Evolutionary conservation across 2,888 invertebrate genomes (phyloP), one percentile per base, ranked within the genome.

Genomic region (Cephalotes varians): DNA sequence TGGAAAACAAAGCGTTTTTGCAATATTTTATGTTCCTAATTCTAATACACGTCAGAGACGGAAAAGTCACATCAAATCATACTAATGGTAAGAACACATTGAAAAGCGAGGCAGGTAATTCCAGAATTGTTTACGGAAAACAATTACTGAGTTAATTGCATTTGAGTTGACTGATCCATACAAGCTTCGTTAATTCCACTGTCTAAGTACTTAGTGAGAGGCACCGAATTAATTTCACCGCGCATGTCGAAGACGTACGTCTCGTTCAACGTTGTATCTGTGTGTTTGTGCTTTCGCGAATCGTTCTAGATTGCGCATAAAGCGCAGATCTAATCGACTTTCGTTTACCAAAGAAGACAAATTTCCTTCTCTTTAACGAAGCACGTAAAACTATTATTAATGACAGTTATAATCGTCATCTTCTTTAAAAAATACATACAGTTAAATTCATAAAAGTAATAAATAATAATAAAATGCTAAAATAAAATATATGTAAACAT

Each of bases 111-210:
- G 21, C 18, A 54, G 47, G 34, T 65, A 67, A 76, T 67, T 67
- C 44, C 40, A 40, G 65, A 28, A 72, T 74, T 82, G 79, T 82
- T 82, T 82, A 64, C 72, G 25, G 56, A 71, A 82, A 86, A 84
- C 85, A 84, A 84, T 85, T 80, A 51, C 80, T 49, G 71, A 67
- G 81, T 77, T 85, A 82, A 85, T 83, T 85, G 65, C 82, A 77
- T 85, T 85, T 84, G 77, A 67, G 58, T 37, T 54, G 54, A 56
- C 54, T 83, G 74, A 83, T 80, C 82, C 54, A 67, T 65, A 51
- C 81, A 58, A 74, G 69, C 62, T 60, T 62, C 72, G 60, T 72
- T 85, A 81, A 82, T 83, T 79, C 56, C 74, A 81, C 65, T 71
- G 71, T 81, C 72, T 76, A 84, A 84, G 60, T 74, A 81, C 51